Evolutionary conservation across 2,888 invertebrate species (phyloP).

Genomic region (Pilophorus perplexus): DNA sequence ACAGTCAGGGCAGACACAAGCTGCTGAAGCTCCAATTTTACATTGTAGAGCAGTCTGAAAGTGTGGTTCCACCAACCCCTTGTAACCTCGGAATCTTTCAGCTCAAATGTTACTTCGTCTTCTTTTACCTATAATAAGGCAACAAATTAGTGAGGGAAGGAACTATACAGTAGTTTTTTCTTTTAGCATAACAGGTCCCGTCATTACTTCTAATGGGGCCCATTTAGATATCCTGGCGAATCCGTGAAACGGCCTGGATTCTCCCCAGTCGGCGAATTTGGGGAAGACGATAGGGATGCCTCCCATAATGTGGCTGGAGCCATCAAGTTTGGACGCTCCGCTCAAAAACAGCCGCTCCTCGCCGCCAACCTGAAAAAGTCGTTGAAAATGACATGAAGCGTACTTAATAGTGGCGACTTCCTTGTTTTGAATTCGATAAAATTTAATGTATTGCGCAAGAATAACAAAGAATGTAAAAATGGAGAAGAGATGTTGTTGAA

Average conservation of each 20-base stretch:
- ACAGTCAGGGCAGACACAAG: not conserved
- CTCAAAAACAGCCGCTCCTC: conserved; percentile 24
- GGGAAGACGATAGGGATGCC: conserved; percentile 30
- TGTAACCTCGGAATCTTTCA: conserved; percentile 11
- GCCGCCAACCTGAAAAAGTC: too few relatives aligned
- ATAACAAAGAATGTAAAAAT: too few relatives aligned
- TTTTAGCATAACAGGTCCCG: too few relatives aligned
- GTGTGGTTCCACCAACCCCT: conserved; percentile 19
- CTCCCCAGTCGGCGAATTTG: conserved; percentile 33
- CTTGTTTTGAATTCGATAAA: too few relatives aligned
- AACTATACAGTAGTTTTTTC: too few relatives aligned
- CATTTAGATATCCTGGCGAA: conserved; percentile 15
- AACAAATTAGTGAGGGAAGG: too few relatives aligned
- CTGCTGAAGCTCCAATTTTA: not conserved
- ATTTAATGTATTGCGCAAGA: too few relatives aligned
- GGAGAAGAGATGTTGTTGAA: too few relatives aligned
- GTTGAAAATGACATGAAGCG: too few relatives aligned
- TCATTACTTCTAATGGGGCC: too few relatives aligned
- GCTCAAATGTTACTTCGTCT: conserved; percentile 1
- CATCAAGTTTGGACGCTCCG: conserved; percentile 23
- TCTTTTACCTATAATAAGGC: not conserved
- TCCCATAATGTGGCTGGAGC: conserved; percentile 23
- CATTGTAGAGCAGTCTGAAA: conserved; percentile 12
- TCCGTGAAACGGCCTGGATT: conserved; percentile 20
- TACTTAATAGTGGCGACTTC: too few relatives aligned